A percentile compares a stretch with the other conserved stretches of the same genome.
Evolutionary conservation across 2,113 vertebrate species (phyloP).

Genomic region (Shinisaurus crocodilurus): DNA sequence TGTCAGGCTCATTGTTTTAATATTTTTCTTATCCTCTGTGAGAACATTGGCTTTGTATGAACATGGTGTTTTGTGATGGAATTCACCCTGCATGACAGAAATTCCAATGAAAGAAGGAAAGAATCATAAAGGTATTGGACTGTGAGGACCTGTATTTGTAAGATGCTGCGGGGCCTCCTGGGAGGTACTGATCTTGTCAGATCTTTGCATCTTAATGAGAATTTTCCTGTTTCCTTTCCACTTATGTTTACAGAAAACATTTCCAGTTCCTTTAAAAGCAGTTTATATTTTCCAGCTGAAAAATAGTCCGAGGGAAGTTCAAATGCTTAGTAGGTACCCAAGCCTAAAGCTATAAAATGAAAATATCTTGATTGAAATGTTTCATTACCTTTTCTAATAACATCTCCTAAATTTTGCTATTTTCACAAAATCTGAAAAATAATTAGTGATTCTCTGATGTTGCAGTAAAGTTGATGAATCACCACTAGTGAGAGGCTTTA

Average conservation of each 20-base stretch:
- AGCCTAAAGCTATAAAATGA: neutral
- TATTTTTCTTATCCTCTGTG: neutral
- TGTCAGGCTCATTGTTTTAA: neutral
- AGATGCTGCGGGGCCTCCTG: neutral
- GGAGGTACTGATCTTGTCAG: neutral
- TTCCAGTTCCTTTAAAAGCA: neutral
- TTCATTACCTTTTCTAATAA: neutral
- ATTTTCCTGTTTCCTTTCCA: neutral
- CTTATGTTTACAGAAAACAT: neutral
- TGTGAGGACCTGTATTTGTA: neutral
- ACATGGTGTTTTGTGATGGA: neutral
- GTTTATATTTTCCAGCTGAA: neutral
- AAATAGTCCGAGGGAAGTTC: neutral
- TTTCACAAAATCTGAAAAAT: slow-evolving; percentile 4
- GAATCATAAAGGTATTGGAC: neutral
- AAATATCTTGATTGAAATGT: neutral
- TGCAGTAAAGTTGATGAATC: slow-evolving; percentile 6
- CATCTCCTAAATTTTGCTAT: neutral
- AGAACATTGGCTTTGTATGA: neutral
- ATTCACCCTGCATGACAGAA: neutral
- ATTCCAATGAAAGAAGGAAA: neutral
- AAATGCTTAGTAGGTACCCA: neutral
- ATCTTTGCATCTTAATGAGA: neutral
- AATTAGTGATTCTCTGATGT: neutral
- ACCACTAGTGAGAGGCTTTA: too few species aligned